Evolutionary conservation across 2,113 vertebrate species (phyloP).

Genomic region (Zosterops hypoxanthus): DNA sequence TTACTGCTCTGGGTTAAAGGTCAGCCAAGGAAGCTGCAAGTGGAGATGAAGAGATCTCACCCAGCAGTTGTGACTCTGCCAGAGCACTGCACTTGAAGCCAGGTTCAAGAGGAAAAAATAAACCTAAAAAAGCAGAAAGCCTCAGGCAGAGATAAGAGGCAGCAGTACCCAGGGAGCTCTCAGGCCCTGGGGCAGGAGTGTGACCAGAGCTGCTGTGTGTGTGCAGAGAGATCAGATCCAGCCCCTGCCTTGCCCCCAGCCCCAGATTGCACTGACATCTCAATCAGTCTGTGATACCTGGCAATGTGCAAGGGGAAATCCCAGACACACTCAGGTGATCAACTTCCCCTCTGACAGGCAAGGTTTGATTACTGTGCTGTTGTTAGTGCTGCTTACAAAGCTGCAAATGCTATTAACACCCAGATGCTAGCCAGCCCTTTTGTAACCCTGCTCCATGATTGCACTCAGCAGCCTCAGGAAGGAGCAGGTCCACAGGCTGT

Average conservation of each 20-base stretch:
- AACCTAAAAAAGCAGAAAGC: background rate
- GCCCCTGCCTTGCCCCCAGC: background rate
- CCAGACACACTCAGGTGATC: conserved; percentile 21
- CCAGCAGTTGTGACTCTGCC: background rate
- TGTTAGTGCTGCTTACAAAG: conserved; percentile 16
- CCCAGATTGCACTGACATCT: background rate
- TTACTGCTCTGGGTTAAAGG: background rate
- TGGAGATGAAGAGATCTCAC: background rate
- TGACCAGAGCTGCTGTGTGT: background rate
- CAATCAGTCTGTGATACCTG: background rate
- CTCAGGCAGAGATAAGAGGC: background rate
- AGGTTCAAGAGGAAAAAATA: background rate
- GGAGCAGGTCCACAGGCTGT: background rate
- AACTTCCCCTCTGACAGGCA: background rate
- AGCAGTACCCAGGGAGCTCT: background rate
- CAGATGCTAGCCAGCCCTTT: background rate
- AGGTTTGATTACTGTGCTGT: conserved; percentile 6
- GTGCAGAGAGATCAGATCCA: background rate
- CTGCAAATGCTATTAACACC: conserved; percentile 28
- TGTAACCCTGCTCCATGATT: background rate
- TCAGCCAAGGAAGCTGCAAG: background rate
- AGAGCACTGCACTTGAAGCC: background rate
- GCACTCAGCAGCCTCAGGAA: background rate
- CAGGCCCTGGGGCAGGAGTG: background rate
- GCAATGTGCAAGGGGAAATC: background rate